These are phyloP conservation scores for Phrynosoma blainvillii DNA, from an alignment of 2,113 vertebrate genomes.

Conservation along the genomic window DNA sequence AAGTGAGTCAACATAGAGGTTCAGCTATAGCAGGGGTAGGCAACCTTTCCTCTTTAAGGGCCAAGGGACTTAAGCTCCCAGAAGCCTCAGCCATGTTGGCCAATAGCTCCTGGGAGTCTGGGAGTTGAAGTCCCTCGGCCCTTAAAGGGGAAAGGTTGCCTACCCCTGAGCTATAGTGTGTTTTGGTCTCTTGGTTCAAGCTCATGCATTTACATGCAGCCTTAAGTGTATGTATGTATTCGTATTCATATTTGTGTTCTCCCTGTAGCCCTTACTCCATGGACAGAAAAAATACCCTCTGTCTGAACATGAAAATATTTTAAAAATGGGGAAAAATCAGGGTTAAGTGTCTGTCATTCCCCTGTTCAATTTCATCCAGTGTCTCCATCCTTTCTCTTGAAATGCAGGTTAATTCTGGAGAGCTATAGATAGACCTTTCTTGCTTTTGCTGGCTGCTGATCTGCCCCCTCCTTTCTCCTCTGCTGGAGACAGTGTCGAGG, in stretches of 20 bases:
- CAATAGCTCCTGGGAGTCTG: no score
- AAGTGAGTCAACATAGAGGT: background rate
- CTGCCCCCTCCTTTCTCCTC: conserved; percentile 5
- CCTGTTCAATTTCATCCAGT: background rate
- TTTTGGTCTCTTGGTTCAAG: background rate
- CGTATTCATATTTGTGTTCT: background rate
- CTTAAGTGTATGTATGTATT: background rate
- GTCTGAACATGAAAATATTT: background rate
- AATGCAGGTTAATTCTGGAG: background rate
- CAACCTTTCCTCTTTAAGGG: no score
- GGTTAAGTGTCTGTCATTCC: background rate
- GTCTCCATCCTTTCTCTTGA: background rate
- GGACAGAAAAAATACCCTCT: background rate
- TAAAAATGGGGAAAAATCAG: background rate
- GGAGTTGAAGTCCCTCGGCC: no score
- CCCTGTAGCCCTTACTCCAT: background rate
- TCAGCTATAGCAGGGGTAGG: background rate
- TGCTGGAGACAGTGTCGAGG: conserved; percentile 24
- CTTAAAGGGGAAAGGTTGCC: no score
- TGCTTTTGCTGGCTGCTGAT: background rate
- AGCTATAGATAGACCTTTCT: background rate
- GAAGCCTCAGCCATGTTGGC: no score
- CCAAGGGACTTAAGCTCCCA: no score
- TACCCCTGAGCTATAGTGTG: background rate
- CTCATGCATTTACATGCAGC: fast-evolving